A percentile compares a stretch with the other conserved stretches of the same genome.
These are phyloP conservation scores for Dorcus hopei DNA, from an alignment of 2,888 invertebrate genomes.

Conservation along the genomic window DNA sequence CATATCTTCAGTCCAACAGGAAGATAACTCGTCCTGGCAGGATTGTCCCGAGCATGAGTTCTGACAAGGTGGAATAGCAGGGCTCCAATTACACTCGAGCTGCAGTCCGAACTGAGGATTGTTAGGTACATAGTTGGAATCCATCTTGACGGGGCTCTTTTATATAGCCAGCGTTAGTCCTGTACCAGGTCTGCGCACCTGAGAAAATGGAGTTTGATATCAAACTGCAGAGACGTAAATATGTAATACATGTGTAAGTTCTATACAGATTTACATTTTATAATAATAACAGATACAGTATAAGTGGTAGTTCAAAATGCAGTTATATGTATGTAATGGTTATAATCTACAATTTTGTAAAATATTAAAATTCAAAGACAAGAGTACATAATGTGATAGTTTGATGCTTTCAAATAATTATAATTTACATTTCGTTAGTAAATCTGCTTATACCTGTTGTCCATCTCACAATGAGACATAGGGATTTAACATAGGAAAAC, in stretches of 20 bases:
- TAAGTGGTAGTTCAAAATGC: too few relatives aligned
- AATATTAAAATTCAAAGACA: too few relatives aligned
- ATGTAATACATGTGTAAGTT: not conserved
- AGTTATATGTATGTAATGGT: too few relatives aligned
- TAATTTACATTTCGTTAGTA: too few relatives aligned
- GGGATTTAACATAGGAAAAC: too few relatives aligned
- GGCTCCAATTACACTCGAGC: slow-evolving; percentile 49
- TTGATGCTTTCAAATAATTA: too few relatives aligned
- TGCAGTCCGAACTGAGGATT: slow-evolving; percentile 64
- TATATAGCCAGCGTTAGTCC: slow-evolving; percentile 5
- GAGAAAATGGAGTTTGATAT: slow-evolving; percentile 6
- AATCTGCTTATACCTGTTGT: too few relatives aligned
- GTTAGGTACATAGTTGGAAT: slow-evolving; percentile 62
- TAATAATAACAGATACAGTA: too few relatives aligned
- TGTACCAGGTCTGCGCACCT: slow-evolving; percentile 26
- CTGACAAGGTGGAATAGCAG: slow-evolving; percentile 42
- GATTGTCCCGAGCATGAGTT: slow-evolving; percentile 44
- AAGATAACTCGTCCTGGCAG: slow-evolving; percentile 44
- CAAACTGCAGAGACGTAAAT: not conserved
- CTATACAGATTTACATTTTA: too few relatives aligned
- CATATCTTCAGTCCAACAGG: slow-evolving; percentile 66
- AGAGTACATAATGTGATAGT: too few relatives aligned
- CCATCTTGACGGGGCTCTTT: slow-evolving; percentile 48
- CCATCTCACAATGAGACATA: too few relatives aligned
- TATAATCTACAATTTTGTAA: too few relatives aligned